These are phyloP conservation scores for Grapholita molesta DNA, from an alignment of 1,140 invertebrate genomes.

Conservation along the genomic window DNA sequence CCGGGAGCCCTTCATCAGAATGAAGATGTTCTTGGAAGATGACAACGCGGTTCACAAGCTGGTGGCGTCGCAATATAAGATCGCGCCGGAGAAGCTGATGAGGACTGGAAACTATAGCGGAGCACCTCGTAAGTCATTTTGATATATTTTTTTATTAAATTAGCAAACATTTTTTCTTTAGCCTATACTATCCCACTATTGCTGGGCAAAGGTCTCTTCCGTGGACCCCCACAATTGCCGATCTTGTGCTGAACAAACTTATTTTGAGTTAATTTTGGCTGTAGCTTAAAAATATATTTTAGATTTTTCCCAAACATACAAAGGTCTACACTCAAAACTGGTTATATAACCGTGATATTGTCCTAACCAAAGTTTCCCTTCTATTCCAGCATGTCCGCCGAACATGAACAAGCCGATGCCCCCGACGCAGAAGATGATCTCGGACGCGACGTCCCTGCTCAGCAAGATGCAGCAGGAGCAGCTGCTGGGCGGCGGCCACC, in stretches of 20 bases:
- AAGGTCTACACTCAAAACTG: background rate
- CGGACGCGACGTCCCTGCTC: constrained; percentile 83
- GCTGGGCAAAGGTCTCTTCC: too few species aligned
- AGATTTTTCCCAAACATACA: background rate
- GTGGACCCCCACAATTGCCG: too few species aligned
- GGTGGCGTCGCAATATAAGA: constrained; percentile 98
- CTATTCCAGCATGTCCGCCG: constrained; percentile 82
- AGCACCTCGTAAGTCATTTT: constrained; percentile 85
- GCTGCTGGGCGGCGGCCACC: constrained; percentile 73
- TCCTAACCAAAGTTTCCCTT: constrained; percentile 23
- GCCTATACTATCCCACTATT: too few species aligned
- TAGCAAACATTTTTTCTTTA: too few species aligned
- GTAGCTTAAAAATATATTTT: too few species aligned
- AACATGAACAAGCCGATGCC: constrained; percentile 86
- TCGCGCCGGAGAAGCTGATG: constrained; percentile 97
- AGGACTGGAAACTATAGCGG: constrained; percentile 94
- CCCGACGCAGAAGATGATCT: constrained; percentile 86
- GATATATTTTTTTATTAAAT: too few species aligned
- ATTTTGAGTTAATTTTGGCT: too few species aligned
- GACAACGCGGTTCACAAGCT: constrained; percentile 98
- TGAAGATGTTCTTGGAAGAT: constrained; percentile 99
- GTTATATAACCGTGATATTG: background rate
- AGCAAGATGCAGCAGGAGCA: constrained; percentile 86
- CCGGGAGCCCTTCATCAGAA: constrained; percentile 97
- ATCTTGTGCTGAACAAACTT: too few species aligned